Evolutionary conservation across 1,140 invertebrate species (phyloP).

Genomic region (Drosophila lini): DNA sequence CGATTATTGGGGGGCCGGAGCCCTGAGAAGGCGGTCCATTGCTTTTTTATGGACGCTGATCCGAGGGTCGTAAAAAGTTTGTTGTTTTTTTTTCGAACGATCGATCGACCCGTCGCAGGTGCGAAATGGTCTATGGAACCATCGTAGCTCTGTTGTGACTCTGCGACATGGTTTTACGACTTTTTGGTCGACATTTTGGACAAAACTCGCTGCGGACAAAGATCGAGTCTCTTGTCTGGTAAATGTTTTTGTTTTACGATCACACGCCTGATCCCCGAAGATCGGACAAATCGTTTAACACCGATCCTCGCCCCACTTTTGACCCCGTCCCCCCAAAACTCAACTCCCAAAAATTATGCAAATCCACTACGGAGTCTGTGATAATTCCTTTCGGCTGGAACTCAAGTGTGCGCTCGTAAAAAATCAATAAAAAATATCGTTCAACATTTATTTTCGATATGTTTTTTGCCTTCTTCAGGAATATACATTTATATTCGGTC

Average conservation of each 20-base stretch:
- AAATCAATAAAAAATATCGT: slow-evolving; percentile 61
- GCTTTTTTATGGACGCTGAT: slow-evolving; percentile 55
- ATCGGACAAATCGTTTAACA: slow-evolving; percentile 72
- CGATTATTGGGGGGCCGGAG: slow-evolving; percentile 59
- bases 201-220: slow-evolving; percentile 18
- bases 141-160: slow-evolving; percentile 43
- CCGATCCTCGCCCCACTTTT: slow-evolving; percentile 25
- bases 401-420: slow-evolving; percentile 56
- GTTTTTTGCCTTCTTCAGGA: slow-evolving; percentile 15
- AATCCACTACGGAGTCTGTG: slow-evolving; percentile 37
- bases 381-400: slow-evolving; percentile 60
- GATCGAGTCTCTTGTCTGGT: slow-evolving; percentile 19
- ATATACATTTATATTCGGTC: slow-evolving; percentile 6
- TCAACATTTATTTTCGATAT: slow-evolving; percentile 43
- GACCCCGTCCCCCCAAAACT: slow-evolving; percentile 25
- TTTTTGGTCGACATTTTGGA: slow-evolving; percentile 58
- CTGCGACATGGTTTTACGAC: slow-evolving; percentile 73
- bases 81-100: slow-evolving; percentile 21
- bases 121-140: slow-evolving; percentile 62
- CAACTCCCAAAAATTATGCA: slow-evolving; percentile 50
- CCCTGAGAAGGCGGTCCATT: slow-evolving; percentile 34
- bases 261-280: slow-evolving; percentile 44
- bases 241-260: slow-evolving; percentile 73
- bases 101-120: slow-evolving; percentile 52
- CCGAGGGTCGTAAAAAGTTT: slow-evolving; percentile 56